Evolutionary conservation across 2,113 vertebrate genomes (phyloP).

Genomic region (Chelonoidis abingdonii): DNA sequence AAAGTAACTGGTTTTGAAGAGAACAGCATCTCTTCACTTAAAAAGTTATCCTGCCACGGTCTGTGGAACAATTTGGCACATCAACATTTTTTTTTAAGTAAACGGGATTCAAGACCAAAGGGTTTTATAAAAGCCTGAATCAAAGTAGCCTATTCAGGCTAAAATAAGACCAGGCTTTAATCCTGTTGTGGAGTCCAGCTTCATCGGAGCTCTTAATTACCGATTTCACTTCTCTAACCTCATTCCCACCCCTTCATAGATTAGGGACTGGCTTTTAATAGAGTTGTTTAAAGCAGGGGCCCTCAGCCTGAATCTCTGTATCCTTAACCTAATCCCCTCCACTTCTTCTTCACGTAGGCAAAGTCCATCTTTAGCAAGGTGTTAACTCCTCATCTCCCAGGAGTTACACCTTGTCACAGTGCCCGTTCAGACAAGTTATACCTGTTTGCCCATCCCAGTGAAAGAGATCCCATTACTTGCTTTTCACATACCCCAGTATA

Average conservation of each 20-base stretch:
- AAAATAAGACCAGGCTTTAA: neutral
- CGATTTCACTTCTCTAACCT: neutral
- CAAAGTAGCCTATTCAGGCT: neutral
- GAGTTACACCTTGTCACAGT: neutral
- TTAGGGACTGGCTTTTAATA: neutral
- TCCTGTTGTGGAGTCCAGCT: neutral
- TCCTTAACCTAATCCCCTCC: neutral
- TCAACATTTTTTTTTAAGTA: neutral
- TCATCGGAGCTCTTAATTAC: neutral
- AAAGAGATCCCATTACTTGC: neutral
- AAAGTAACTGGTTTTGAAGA: neutral
- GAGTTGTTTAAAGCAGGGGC: neutral
- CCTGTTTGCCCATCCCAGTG: neutral
- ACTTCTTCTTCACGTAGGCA: neutral
- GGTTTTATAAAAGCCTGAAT: neutral
- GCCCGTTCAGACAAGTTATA: slow-evolving; percentile 9
- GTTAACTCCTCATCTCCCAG: neutral
- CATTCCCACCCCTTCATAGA: neutral
- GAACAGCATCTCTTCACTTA: neutral
- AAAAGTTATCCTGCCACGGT: neutral
- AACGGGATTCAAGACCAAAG: neutral
- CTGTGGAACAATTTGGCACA: fast-evolving
- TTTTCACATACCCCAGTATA: neutral
- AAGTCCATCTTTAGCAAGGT: neutral
- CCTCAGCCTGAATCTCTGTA: neutral